A percentile compares a stretch with the other conserved stretches of the same genome.
These are phyloP conservation scores for Drosophila simulans DNA, from an alignment of 1,140 invertebrate species.

Conservation along the genomic window DNA sequence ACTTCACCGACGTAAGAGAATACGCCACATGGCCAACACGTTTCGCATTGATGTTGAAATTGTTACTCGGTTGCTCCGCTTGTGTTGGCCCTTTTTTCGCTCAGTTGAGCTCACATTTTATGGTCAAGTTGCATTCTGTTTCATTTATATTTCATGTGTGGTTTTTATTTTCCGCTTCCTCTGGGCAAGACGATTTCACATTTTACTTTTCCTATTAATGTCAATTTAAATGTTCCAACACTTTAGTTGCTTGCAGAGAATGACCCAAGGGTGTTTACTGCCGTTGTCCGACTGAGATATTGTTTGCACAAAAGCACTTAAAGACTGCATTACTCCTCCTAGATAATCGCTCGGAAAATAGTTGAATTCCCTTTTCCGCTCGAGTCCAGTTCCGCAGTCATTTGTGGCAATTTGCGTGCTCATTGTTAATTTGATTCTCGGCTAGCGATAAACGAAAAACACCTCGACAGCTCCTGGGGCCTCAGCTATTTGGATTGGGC, in stretches of 20 bases:
- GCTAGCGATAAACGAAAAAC: constrained; percentile 59
- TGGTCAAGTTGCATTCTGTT: constrained; percentile 62
- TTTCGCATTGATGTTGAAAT: constrained; percentile 56
- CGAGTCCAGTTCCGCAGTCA: constrained; percentile 37
- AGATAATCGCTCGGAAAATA: constrained; percentile 45
- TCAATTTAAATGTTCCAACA: constrained; percentile 65
- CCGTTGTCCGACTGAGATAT: constrained; percentile 37
- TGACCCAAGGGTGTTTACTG: constrained; percentile 4
- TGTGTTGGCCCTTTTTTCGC: constrained; percentile 26
- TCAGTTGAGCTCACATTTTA: constrained; percentile 59
- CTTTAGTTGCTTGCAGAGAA: constrained; percentile 28
- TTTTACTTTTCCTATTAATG: constrained; percentile 56
- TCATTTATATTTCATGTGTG: constrained; percentile 70
- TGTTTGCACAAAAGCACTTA: constrained; percentile 53
- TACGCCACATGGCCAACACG: constrained; percentile 61
- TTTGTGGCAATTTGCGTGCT: constrained; percentile 76
- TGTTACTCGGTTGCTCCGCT: constrained; percentile 21
- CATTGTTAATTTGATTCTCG: constrained; percentile 77
- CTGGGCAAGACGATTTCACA: constrained; percentile 40
- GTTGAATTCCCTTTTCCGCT: constrained; percentile 24
- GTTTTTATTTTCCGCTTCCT: constrained; percentile 13
- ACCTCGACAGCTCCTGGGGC: constrained; percentile 41
- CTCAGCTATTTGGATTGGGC: constrained; percentile 24
- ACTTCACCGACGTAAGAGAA: constrained; percentile 7
- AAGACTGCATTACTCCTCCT: constrained; percentile 37